Base-by-base conservation (phyloP, 2,888 invertebrate genomes). In the Heliconius cydno region DNA sequence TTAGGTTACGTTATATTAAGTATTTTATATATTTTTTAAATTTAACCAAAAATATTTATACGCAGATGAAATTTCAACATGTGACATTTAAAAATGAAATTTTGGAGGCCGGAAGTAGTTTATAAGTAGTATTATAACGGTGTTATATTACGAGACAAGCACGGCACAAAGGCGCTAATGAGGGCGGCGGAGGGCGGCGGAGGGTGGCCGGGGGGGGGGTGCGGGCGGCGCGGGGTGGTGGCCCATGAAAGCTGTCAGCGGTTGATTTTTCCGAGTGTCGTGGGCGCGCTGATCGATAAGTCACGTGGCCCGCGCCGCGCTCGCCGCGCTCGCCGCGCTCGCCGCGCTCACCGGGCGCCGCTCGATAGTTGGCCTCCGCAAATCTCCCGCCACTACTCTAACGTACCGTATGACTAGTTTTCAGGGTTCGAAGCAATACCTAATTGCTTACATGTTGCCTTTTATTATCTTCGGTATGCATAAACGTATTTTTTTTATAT, bases 191-290 rank as follows among this genome's bases (percentile, higher is more conserved):
- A 5, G 22, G 52, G 52, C 7, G 9, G 22, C 2, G 19, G 22
- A 7, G 19, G 52, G 7, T 46, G 46, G 15, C 15, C 15, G 46
- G 12, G 41, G 82, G 71, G 41, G 82, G 71, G 91, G 91, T 91
- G 89, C 88, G 88, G 83, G 82, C 72, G 78, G 82, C 80, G 83
- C 80, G 81, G 84, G 84, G 87, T 87, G 91, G 90, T 89, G 90
- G 90, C 88, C 91, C 90, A 91, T 92, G 93, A 92, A 93, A 92
- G 94, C 94, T 94, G 94, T 94, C 94, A 94, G 94, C 94, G 94
- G 94, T 94, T 94, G 94, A 95, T 95, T 95, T 94, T 94, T 94
- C 94, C 92, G 92, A 93, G 94, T 94, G 94, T 93, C 93, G 94
- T 92, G 94, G 92, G 93, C 92, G 89, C 89, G 92, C 92, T 94